Evolutionary conservation across 2,113 vertebrate genomes (phyloP).

Genomic region (Pseudopipra pipra): DNA sequence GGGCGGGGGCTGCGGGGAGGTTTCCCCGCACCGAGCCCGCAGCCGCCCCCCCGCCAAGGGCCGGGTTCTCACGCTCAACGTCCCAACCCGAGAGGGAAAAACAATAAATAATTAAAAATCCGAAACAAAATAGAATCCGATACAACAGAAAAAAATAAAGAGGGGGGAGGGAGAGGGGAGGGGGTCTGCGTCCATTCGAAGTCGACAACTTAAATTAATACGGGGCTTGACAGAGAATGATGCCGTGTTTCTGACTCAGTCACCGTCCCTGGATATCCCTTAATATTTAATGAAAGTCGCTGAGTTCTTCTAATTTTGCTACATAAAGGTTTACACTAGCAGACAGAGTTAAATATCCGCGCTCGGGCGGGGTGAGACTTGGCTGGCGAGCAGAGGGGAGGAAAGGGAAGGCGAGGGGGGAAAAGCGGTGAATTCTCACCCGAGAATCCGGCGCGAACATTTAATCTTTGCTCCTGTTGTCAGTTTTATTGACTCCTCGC

Average conservation of each 20-base stretch:
- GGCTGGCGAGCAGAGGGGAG: slow-evolving; percentile 7
- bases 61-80: neutral
- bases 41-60: neutral
- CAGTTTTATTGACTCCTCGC: slow-evolving; percentile 43
- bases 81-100: neutral
- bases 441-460: slow-evolving; percentile 36
- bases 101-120: too few species aligned
- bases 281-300: slow-evolving; percentile 79
- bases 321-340: slow-evolving; percentile 80
- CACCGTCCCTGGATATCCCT: slow-evolving; percentile 19
- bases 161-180: accelerated
- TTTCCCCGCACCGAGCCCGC: neutral
- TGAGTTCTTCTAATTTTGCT: slow-evolving; percentile 74
- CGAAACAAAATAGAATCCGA: neutral
- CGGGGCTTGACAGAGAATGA: slow-evolving; percentile 6
- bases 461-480: slow-evolving; percentile 50
- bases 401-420: neutral
- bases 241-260: slow-evolving; percentile 3
- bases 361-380: slow-evolving; percentile 27
- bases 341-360: slow-evolving; percentile 67
- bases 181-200: neutral
- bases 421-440: neutral
- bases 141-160: neutral
- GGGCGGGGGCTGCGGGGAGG: neutral
- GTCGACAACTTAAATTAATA: neutral